These are phyloP conservation scores for Lobophora halterata DNA, from an alignment of 2,888 invertebrate species.

Conservation along the genomic window DNA sequence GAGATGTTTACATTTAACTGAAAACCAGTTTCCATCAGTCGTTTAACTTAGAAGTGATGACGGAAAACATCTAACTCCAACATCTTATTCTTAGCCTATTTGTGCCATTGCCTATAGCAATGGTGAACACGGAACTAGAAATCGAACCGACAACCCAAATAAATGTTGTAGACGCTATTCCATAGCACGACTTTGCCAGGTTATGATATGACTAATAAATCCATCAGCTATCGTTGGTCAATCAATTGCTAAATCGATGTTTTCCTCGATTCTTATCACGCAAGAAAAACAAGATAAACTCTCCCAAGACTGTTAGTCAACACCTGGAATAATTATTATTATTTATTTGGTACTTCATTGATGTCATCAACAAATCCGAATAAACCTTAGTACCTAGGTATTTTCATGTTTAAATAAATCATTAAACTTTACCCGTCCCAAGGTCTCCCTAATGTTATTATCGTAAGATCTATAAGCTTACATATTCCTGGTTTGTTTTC, in stretches of 20 bases:
- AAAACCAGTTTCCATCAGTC: slow-evolving; percentile 25
- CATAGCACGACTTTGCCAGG: slow-evolving; percentile 1
- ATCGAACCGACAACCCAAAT: too few relatives aligned
- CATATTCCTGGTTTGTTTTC: slow-evolving; percentile 21
- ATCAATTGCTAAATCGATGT: slow-evolving; percentile 13
- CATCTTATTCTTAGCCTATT: slow-evolving; percentile 11
- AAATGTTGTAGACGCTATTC: slow-evolving; percentile 16
- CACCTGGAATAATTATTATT: slow-evolving; percentile 11
- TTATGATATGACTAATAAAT: slow-evolving; percentile 12
- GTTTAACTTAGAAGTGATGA: slow-evolving; percentile 13
- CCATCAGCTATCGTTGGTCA: slow-evolving; percentile 17
- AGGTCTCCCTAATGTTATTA: neutral
- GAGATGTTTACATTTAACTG: slow-evolving; percentile 28
- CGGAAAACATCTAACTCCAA: slow-evolving; percentile 17
- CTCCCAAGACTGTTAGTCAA: slow-evolving; percentile 19
- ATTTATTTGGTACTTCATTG: slow-evolving; percentile 11
- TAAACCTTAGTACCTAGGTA: neutral
- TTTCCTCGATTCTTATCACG: slow-evolving; percentile 19
- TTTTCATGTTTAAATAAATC: slow-evolving; percentile 3
- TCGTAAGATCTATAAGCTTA: slow-evolving; percentile 18
- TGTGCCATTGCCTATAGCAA: slow-evolving; percentile 11
- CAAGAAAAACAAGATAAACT: slow-evolving; percentile 15
- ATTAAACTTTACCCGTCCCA: neutral
- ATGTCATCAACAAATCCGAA: slow-evolving; percentile 19
- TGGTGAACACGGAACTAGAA: slow-evolving; percentile 12